Evolutionary conservation across 2,888 invertebrate species (phyloP).

Genomic region (Drosophila hawaiiensis): DNA sequence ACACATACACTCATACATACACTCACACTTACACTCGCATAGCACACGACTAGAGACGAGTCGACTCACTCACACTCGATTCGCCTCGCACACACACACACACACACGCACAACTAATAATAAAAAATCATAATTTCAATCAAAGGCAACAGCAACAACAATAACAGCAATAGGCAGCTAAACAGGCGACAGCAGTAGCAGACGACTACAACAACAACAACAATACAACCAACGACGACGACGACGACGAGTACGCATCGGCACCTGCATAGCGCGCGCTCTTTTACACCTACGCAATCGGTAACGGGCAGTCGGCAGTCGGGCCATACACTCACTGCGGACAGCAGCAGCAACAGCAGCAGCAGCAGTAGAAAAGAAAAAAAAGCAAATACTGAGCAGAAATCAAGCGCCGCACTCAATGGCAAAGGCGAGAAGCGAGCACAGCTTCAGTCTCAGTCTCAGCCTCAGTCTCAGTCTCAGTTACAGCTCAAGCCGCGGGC

Average conservation of each 20-base stretch:
- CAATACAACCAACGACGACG: constrained; percentile 16
- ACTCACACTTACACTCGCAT: constrained; percentile 2
- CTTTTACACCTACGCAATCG: constrained; percentile 74
- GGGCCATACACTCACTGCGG: constrained; percentile 46
- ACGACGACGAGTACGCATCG: constrained; percentile 65
- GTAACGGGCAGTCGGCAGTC: constrained; percentile 48
- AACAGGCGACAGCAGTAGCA: constrained; percentile 45
- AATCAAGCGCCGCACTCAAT: constrained; percentile 70
- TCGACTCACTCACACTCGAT: constrained; percentile 54
- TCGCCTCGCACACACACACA: constrained; percentile 34
- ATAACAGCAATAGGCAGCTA: constrained; percentile 47
- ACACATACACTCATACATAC: constrained; percentile 46
- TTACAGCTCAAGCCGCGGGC: constrained; percentile 41
- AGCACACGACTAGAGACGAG: constrained; percentile 32
- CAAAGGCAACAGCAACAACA: constrained; percentile 67
- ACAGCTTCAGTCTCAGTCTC: constrained; percentile 32
- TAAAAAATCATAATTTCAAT: constrained; percentile 78
- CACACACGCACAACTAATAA: constrained; percentile 57
- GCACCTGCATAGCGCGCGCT: constrained; percentile 79
- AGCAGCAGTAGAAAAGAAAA: not conserved
- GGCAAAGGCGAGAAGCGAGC: constrained; percentile 43
- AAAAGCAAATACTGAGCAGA: constrained; percentile 44
- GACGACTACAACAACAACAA: constrained; percentile 19
- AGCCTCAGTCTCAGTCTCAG: constrained; percentile 41
- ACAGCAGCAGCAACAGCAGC: constrained; percentile 27